Evolutionary conservation across 2,888 invertebrate species (phyloP), one percentile per base, ranked within the genome.

Genomic region (Papilio gigon): DNA sequence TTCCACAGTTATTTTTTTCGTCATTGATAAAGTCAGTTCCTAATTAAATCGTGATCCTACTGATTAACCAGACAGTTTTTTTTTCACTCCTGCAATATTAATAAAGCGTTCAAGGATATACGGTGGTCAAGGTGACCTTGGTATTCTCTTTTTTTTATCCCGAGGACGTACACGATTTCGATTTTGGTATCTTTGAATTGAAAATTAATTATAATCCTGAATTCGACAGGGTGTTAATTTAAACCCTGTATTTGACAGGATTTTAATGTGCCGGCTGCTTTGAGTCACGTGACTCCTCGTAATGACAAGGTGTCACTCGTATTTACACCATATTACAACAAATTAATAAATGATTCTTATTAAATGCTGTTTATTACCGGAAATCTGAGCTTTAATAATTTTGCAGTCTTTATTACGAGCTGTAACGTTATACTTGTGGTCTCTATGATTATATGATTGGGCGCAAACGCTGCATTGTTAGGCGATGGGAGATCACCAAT

Each of bases 1-100:
- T 35, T 35, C 8, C 9, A 35, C 33, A 35, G 8, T 35, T 35
- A 5, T 35, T 35, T 9, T 35, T 35, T 20, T 20, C 17, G 17
- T 44, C 11, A 11, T 0, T 35, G 11, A 11, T 2, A 35, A 35
- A 11, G 1, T 44, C 9, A 22, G 44, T 44, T 44, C 12, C 27
- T n/a, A 27, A 25, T 30, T n/a, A 6, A 30, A 17, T 56, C 2
- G 9, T 17, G 11, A 17, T 17, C 4, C 30, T 30, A 30, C 4
- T n/a, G 20, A 50, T 14, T 0, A 14, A 20, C 11, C 37, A 33
- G 27, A 56, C 17, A 17, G 17, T 37, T 64, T 56, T 47, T 33
- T 12, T 40, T 56, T 65, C 27, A 17, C 27, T 27, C 53, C 50
- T 17, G 20, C 37, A 53, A 53, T 56, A 56, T 65, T 53, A 37